phyloP scores from a whole-genome alignment of 2,888 invertebrate species.

The Diachrysia chrysitis region DNA sequence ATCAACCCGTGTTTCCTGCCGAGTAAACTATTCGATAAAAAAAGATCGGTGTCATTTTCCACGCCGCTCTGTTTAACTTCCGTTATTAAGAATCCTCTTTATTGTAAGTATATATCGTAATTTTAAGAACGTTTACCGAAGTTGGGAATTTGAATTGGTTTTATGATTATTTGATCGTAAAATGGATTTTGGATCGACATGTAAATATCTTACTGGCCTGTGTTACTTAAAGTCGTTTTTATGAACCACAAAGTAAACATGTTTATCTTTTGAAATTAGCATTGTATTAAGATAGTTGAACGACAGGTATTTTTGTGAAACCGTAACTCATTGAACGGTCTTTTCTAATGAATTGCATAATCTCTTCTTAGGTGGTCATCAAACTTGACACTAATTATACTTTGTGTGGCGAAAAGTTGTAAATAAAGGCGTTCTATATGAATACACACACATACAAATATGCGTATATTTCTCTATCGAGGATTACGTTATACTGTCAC shows the following conservation, averaged over 20 bases:
- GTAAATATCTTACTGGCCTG: not conserved
- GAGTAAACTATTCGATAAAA: conserved; percentile 56
- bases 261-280: not conserved
- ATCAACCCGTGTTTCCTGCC: conserved; percentile 70
- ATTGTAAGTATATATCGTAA: conserved; percentile 33
- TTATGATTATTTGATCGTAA: conserved; percentile 22
- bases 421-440: not conserved
- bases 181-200: conserved; percentile 11
- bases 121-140: conserved; percentile 21
- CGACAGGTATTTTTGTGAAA: conserved; percentile 1
- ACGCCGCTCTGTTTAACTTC: conserved; percentile 42
- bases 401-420: conserved; percentile 4
- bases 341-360: conserved; percentile 4
- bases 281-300: conserved; percentile 1
- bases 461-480: conserved; percentile 41
- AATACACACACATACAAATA: not conserved
- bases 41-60: conserved; percentile 18
- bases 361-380: conserved; percentile 4
- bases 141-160: conserved; percentile 20
- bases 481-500: conserved; percentile 43
- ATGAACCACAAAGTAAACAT: not conserved
- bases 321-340: not conserved
- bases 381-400: not conserved
- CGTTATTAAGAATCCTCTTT: conserved; percentile 53
- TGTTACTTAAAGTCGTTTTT: not conserved